Evolutionary conservation across 2,888 invertebrate species (phyloP), one percentile per base, ranked within the genome.

Genomic region (Platycnemis pennipes): DNA sequence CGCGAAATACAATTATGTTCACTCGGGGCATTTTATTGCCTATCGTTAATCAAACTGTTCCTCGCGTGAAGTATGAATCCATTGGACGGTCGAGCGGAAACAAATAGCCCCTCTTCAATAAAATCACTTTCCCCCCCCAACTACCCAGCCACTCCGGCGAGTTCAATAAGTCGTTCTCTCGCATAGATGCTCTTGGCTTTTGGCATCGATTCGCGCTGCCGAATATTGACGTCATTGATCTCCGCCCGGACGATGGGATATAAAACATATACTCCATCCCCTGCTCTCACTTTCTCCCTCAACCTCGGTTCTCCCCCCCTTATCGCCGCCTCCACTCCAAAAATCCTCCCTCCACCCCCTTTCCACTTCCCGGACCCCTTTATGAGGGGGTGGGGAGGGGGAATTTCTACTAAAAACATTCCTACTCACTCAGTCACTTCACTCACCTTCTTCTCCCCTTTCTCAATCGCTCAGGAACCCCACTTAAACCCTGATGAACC

Each of bases 41-140:
- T 37, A 77, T 77, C 77, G 77, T 77, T 77, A 77, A 77, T 77
- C 77, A 77, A 77, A 77, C 31, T 26, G 77, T 77, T 77, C 77
- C 77, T 37, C 77, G 31, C 77, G 77, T 77, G 77, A 77, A 77
- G 77, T 77, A 77, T 77, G 77, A 77, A 77, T 77, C 77, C 77
- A 37, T 77, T 77, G 77, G 77, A 16, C 13, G 31, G 77, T 4
- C 77, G 77, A 77, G 77, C 77, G 77, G 37, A 77, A 77, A 77
- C 77, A 77, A 77, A 77, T 77, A 77, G 77, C 77, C 77, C 37
- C 77, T 77, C 77, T 77, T 77, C 77, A 77, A 77, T 77, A 77
- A 77, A 77, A 77, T 77, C 31, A 37, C 77, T 77, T 37, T n/a
- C 16, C 37, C 37, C 77, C 77, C 63, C 63, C 5, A 37, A 77